phyloP scores from a whole-genome alignment of 2,797 vertebrate genomes.

The Neopelma chrysocephalum region DNA sequence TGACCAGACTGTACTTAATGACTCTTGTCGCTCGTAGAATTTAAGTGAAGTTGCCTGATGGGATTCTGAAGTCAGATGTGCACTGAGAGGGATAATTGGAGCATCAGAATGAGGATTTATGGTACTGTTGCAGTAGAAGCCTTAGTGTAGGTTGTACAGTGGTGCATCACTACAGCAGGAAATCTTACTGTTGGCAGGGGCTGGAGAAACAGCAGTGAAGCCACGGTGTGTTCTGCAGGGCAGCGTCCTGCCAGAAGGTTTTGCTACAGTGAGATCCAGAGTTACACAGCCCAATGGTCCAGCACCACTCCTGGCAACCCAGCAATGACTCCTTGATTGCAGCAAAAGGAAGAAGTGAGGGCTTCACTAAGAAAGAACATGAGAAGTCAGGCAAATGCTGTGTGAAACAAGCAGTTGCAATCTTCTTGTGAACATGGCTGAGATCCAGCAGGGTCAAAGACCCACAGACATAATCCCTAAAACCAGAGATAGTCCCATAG shows the following conservation, averaged over 20 bases:
- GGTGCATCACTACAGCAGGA: not conserved
- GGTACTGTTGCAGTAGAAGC: not conserved
- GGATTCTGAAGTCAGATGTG: constrained; percentile 17
- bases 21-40: constrained; percentile 16
- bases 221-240: not conserved
- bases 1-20: constrained; percentile 47
- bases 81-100: constrained; percentile 8
- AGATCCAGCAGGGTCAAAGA: constrained; percentile 48
- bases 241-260: constrained; percentile 15
- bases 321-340: not conserved
- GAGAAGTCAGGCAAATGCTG: not conserved
- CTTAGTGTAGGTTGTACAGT: not conserved
- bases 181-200: not conserved
- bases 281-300: constrained; percentile 23
- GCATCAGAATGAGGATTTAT: not conserved
- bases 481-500: not conserved
- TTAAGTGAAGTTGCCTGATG: constrained; percentile 35
- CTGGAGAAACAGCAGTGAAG: not conserved
- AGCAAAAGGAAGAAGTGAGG: constrained; percentile 18
- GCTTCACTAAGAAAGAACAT: not conserved
- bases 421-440: not conserved
- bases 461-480: not conserved
- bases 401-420: constrained; percentile 15
- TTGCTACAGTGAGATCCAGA: constrained; percentile 34
- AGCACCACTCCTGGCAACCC: constrained; percentile 1